Evolutionary conservation across 2,797 vertebrate genomes (phyloP).

Genomic region (Simalia tracyae): DNA sequence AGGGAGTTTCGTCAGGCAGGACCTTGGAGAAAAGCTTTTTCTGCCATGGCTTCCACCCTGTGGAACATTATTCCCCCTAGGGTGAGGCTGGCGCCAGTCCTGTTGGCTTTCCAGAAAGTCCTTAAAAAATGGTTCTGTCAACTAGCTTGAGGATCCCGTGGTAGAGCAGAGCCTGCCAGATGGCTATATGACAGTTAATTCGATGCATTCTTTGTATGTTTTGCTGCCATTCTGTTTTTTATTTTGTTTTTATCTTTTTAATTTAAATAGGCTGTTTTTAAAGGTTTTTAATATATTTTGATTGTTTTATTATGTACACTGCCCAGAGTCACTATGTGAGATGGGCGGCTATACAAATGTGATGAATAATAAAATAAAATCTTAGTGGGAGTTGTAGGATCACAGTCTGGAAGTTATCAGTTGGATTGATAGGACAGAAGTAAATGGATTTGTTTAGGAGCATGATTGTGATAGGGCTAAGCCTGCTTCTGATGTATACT

Average conservation of each 20-base stretch:
- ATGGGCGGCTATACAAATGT: neutral
- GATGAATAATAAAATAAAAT: neutral
- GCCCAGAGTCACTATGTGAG: neutral
- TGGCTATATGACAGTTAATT: no score
- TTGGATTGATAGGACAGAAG: neutral
- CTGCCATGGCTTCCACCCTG: neutral
- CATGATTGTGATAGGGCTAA: neutral
- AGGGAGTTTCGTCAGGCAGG: neutral
- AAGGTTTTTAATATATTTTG: neutral
- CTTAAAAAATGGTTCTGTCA: neutral
- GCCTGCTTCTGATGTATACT: neutral
- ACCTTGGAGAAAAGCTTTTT: neutral
- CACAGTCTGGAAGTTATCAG: neutral
- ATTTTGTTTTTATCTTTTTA: neutral
- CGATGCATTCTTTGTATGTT: neutral
- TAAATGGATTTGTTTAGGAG: neutral
- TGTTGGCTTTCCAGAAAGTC: neutral
- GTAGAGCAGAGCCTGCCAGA: neutral
- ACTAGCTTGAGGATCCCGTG: neutral
- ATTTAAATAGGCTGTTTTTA: neutral
- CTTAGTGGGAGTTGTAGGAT: neutral
- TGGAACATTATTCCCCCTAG: neutral
- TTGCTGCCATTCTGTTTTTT: neutral
- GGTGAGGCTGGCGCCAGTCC: neutral
- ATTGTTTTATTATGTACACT: neutral